These are phyloP conservation scores for Prunella himalayana DNA, from an alignment of 2,113 vertebrate species.

Conservation along the genomic window DNA sequence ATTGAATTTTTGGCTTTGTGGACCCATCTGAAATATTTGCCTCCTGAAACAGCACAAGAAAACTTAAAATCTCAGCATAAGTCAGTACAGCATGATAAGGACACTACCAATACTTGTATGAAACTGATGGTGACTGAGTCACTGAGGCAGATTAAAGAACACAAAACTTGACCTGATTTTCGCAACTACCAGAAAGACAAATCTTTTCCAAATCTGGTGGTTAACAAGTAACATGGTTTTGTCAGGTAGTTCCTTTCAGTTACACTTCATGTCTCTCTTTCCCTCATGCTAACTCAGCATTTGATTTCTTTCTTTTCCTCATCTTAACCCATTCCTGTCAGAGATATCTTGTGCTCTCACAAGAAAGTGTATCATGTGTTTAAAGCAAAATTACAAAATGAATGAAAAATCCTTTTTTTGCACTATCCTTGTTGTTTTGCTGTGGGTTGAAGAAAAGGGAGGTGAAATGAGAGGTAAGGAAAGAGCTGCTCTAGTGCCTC, in stretches of 20 bases:
- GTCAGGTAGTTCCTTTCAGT: not conserved
- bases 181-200: not conserved
- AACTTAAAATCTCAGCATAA: not conserved
- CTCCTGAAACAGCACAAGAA: not conserved
- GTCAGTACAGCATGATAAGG: not conserved
- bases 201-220: not conserved
- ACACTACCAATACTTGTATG: not conserved
- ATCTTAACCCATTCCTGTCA: not conserved
- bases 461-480: not conserved
- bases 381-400: not conserved
- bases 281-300: not conserved
- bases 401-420: not conserved
- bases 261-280: not conserved
- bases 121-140: not conserved
- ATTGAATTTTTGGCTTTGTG: not conserved
- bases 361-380: not conserved
- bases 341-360: not conserved
- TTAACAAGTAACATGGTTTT: not conserved
- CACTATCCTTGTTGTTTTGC: not conserved
- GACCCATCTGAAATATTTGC: not conserved
- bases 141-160: not conserved
- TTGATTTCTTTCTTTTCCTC: not conserved
- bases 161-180: not conserved
- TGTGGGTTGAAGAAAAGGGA: not conserved
- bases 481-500: not conserved